Evolutionary conservation across 2,888 invertebrate genomes (phyloP).

Genomic region (Ischnus inquisitorius): DNA sequence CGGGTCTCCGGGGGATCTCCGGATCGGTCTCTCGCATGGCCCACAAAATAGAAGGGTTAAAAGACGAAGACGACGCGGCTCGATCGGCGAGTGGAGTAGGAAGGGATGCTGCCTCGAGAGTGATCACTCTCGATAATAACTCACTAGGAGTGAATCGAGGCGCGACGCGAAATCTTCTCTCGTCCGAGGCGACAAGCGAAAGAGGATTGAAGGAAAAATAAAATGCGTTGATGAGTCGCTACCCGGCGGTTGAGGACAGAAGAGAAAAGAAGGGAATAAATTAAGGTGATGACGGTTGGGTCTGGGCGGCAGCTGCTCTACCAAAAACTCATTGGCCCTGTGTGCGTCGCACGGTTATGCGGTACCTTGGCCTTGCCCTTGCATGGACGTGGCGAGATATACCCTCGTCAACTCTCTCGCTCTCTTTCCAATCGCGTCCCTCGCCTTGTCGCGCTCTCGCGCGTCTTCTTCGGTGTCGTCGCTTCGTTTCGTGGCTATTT

Average conservation of each 20-base stretch:
- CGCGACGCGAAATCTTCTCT: conserved; percentile 19
- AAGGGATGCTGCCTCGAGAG: conserved; percentile 29
- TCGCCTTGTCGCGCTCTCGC: conserved; percentile 10
- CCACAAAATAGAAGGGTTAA: background rate
- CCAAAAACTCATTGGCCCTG: conserved; percentile 75
- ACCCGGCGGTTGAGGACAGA: conserved; percentile 28
- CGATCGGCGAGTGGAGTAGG: background rate
- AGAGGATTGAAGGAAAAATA: conserved; percentile 42
- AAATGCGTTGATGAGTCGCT: conserved; percentile 37
- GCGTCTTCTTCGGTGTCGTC: conserved; percentile 11
- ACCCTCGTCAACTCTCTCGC: conserved; percentile 47
- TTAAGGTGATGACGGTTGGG: conserved; percentile 65
- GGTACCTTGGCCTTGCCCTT: conserved; percentile 64
- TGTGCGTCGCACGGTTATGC: conserved; percentile 31
- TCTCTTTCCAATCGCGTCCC: conserved; percentile 6
- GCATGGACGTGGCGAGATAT: conserved; percentile 56
- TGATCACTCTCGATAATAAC: background rate
- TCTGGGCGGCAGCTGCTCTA: conserved; percentile 73
- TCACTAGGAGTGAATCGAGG: background rate
- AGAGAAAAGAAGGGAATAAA: conserved; percentile 68
- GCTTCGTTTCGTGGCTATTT: conserved; percentile 48
- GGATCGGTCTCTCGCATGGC: conserved; percentile 12
- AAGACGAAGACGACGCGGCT: background rate
- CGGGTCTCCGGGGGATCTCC: conserved; percentile 16
- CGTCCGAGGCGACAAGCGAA: conserved; percentile 2